Evolutionary conservation across 1,140 invertebrate species (phyloP), one percentile per base, ranked within the genome.

Genomic region (Eueides isabella): DNA sequence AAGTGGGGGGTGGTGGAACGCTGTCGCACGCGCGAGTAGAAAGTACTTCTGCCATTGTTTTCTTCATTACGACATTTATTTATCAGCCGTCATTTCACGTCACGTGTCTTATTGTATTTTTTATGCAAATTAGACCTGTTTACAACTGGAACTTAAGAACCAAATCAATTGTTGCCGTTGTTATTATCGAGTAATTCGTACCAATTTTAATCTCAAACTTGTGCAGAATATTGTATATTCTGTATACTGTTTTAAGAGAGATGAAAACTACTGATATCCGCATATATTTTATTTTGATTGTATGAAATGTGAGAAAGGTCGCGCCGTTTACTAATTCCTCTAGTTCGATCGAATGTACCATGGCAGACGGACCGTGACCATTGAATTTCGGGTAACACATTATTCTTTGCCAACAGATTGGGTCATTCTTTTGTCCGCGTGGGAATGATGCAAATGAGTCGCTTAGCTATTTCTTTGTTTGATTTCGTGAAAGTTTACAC

Each of bases 401-500:
- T 81, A 82, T 79, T 86, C 81, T 85, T 89, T 90, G 87, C 88
- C 86, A 89, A 90, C 84, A 77, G 87, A 90, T 91, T 88, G 88
- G 89, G 85, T 86, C 87, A 91, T 90, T 91, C 88, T 89, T 88
- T 92, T 91, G 89, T 91, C 87, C 87, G 87, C 89, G 87, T 92
- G 91, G 89, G 89, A 92, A 91, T 83, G 87, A 92, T 92, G 91
- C 86, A 92, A 92, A 92, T 92, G 91, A 91, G 85, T 85, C 82
- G 80, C 85, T 88, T 89, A 85, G 85, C 89, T 91, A 92, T 92
- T 92, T 92, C 91, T 92, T 92, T 92, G 91, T 92, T 92, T 92
- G 91, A 92, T 92, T 90, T 92, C 88, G 90, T 92, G 91, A 92
- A 92, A 92, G 91, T 92, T 90, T 90, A 92, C 88, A 88, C 88